Percentiles rank a stretch among this genome's conserved stretches.
Evolutionary conservation across 2,113 vertebrate species (phyloP).

Genomic region (Siniperca knerii): DNA sequence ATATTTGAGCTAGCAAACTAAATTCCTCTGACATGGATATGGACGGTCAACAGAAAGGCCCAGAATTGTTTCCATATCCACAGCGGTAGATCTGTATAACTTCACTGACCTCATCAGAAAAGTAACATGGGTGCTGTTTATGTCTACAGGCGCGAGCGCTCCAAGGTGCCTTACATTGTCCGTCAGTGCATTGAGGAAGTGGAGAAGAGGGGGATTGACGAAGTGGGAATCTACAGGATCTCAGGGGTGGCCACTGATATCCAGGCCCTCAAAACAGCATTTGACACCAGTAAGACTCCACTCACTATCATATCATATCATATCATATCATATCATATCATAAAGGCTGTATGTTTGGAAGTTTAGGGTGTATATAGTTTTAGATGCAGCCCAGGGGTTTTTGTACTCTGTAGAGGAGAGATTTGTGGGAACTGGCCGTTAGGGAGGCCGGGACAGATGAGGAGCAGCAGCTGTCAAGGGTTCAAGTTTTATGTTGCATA

Average conservation of each 20-base stretch:
- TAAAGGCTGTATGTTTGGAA: not conserved
- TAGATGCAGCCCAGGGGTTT: not conserved
- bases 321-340: too few species aligned
- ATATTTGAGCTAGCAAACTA: not conserved
- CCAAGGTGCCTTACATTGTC: constrained; percentile 99
- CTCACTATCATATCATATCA: not conserved
- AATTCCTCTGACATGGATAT: not conserved
- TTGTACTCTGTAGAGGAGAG: not conserved
- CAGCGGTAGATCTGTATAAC: not conserved
- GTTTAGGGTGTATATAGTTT: not conserved
- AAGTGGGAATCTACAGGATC: constrained; percentile 99
- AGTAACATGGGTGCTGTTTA: not conserved
- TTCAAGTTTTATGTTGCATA: constrained; percentile 24
- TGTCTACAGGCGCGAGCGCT: constrained; percentile 92
- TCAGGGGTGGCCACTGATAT: constrained; percentile 98
- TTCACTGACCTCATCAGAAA: not conserved
- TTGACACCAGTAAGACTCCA: constrained; percentile 93
- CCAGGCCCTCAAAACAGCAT: constrained; percentile 94
- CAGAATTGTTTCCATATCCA: not conserved
- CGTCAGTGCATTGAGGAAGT: constrained; percentile 99
- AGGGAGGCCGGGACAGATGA: constrained; percentile 11
- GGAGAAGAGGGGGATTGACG: constrained; percentile 98
- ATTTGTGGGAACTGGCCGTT: constrained; percentile 21
- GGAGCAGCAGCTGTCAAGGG: constrained; percentile 48
- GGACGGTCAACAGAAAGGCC: not conserved